These are phyloP conservation scores for Serrognathus titanus DNA, from an alignment of 2,888 invertebrate species.

Conservation along the genomic window DNA sequence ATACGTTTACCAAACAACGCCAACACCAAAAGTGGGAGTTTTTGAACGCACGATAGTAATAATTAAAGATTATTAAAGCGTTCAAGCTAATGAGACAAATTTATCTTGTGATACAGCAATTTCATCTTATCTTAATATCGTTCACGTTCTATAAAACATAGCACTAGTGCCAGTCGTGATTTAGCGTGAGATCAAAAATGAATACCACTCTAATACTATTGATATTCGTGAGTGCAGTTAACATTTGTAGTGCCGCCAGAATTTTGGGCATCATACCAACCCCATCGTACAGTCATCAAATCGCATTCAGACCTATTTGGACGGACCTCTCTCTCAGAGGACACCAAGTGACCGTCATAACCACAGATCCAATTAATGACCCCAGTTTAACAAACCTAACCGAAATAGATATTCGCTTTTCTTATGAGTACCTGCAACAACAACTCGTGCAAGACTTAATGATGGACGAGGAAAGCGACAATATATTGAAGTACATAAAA, in stretches of 20 bases:
- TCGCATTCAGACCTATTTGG: conserved; percentile 48
- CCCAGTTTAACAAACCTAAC: conserved; percentile 40
- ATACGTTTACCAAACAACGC: no score
- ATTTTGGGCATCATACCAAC: conserved; percentile 48
- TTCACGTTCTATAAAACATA: no score
- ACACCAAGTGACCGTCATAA: conserved; percentile 50
- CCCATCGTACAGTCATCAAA: conserved; percentile 52
- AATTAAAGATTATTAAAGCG: no score
- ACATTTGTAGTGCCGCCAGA: conserved; percentile 28
- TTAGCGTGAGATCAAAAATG: no score
- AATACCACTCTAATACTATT: no score
- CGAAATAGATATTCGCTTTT: conserved; percentile 44
- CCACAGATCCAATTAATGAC: conserved; percentile 47
- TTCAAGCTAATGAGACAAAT: no score
- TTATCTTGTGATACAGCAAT: no score
- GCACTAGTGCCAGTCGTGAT: no score
- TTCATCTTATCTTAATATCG: no score
- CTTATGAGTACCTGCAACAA: conserved; percentile 32
- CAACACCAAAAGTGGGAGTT: no score
- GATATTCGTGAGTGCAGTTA: no score
- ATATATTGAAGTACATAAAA: conserved; percentile 5
- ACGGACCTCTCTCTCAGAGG: conserved; percentile 48
- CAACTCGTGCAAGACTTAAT: conserved; percentile 21
- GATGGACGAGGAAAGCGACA: not conserved
- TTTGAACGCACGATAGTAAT: no score